Evolutionary conservation across 30 jellyfish, hydroid and myxozoan genomes (phyloP), one percentile per base, ranked within the genome.

Genomic region (Aurelia aurita complex sp. Pacific): DNA sequence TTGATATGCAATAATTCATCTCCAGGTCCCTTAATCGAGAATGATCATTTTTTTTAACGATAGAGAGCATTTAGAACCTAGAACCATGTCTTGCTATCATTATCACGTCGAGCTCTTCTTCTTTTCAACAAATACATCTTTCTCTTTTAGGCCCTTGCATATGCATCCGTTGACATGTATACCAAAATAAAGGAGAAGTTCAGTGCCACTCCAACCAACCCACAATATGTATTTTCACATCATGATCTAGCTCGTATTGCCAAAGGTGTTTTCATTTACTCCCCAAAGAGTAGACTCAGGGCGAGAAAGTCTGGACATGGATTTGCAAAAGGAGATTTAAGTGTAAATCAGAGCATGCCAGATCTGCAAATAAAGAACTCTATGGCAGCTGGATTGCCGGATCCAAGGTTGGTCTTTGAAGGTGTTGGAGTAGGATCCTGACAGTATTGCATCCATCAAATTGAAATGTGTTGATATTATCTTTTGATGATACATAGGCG

Each of bases 191-290:
- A 74, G 19, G 75, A 61, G 38, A 69, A 36, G 43, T 63, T 90
- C 35, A 34, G 36, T 2, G 52, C 80, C 11, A 57, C 76, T 5
- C 85, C 82, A 10, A 35, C 74, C 2, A 33, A 42, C 33, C 97
- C 95, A 0, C 92, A 83, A 33, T 90, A 36, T 42, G 42, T 90
- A 34, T 90, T 90, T 70, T 90, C 97, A 16, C 91, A 72, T 35
- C 95, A 83, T 66, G 97, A 83, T 35, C 76, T 90, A 0, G 88
- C 92, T 15, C 82, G 88, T 18, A 54, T 90, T 11, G 85, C 87
- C 53, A 90, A 90, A 55, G 94, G 95, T 35, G 86, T 90, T 52
- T 73, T 73, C 69, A 50, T 90, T 36, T 90, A 64, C 57, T 78
- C 95, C 15, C 85, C 88, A 46, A 87, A 70, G 75, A 69, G 80